Conservation (phyloP, 2,888 invertebrate genomes). For the Theodoxus fluviatilis region DNA sequence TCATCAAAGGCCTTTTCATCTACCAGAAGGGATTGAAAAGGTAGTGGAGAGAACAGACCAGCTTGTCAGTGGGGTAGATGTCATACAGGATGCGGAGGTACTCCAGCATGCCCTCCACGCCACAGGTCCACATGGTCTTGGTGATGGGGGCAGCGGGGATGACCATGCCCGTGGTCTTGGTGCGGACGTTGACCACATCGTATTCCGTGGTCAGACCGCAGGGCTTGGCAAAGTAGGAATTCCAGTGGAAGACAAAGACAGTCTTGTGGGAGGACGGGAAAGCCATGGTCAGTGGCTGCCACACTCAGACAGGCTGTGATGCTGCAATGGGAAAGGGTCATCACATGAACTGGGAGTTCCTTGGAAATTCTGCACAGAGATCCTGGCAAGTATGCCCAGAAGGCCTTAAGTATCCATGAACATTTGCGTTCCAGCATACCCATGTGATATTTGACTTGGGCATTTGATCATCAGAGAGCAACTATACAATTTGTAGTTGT, state of each 20-base stretch:
- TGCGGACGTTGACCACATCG: slow-evolving; percentile 76
- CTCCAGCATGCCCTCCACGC: slow-evolving; percentile 92
- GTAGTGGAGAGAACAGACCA: no score
- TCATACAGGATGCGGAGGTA: slow-evolving; percentile 97
- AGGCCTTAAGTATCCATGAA: neutral
- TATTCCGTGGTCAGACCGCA: slow-evolving; percentile 84
- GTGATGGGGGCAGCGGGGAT: slow-evolving; percentile 82
- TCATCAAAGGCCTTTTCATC: no score
- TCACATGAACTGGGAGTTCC: slow-evolving; percentile 30
- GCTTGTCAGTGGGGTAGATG: slow-evolving; percentile 78
- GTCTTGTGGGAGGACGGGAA: slow-evolving; percentile 78
- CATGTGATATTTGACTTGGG: no score
- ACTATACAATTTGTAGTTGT: no score
- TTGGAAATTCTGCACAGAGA: slow-evolving; percentile 4
- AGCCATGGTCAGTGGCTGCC: slow-evolving; percentile 36
- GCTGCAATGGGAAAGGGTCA: no score
- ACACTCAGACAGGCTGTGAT: no score
- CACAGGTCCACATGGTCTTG: slow-evolving; percentile 95
- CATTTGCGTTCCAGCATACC: neutral
- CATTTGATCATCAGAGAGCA: no score
- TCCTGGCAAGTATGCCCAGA: no score
- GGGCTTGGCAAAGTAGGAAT: slow-evolving; percentile 87
- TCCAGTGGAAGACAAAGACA: slow-evolving; percentile 92
- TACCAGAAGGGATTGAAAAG: no score
- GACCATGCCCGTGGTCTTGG: slow-evolving; percentile 68